Conservation (phyloP, 2,888 invertebrate genomes). For the Chalcosyrphus nemorum region DNA sequence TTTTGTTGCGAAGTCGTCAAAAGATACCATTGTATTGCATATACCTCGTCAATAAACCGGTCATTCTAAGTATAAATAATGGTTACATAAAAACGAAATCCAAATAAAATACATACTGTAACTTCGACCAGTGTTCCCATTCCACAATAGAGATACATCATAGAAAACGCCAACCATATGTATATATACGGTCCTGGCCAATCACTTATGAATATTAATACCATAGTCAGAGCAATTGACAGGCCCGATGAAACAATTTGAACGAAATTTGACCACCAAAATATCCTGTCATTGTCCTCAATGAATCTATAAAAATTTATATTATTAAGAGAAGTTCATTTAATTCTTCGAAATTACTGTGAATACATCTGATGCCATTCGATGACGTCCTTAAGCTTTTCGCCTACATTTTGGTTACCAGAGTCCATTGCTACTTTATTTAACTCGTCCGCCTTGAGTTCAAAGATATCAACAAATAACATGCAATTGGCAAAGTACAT, state of each 20-base stretch:
- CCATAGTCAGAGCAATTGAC: conserved; percentile 52
- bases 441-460: conserved; percentile 52
- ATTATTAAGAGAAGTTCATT: too few relatives aligned
- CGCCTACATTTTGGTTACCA: neutral
- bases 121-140: conserved; percentile 27
- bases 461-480: conserved; percentile 60
- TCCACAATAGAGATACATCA: conserved; percentile 62
- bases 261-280: conserved; percentile 47
- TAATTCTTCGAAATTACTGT: too few relatives aligned
- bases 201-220: conserved; percentile 45
- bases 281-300: neutral
- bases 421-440: neutral
- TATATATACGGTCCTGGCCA: conserved; percentile 63
- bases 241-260: conserved; percentile 54
- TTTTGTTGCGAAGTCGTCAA: conserved; percentile 70
- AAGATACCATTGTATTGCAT: conserved; percentile 74
- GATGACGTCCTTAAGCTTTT: conserved; percentile 49
- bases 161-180: conserved; percentile 22
- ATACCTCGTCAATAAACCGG: conserved; percentile 57
- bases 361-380: conserved; percentile 72
- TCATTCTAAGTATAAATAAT: conserved; percentile 26
- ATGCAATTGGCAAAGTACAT: conserved; percentile 52
- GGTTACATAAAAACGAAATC: neutral
- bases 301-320: conserved; percentile 12
- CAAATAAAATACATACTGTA: conserved; percentile 13